These are phyloP conservation scores for Ellobium chinense DNA, from an alignment of 2,888 invertebrate genomes.

Conservation along the genomic window DNA sequence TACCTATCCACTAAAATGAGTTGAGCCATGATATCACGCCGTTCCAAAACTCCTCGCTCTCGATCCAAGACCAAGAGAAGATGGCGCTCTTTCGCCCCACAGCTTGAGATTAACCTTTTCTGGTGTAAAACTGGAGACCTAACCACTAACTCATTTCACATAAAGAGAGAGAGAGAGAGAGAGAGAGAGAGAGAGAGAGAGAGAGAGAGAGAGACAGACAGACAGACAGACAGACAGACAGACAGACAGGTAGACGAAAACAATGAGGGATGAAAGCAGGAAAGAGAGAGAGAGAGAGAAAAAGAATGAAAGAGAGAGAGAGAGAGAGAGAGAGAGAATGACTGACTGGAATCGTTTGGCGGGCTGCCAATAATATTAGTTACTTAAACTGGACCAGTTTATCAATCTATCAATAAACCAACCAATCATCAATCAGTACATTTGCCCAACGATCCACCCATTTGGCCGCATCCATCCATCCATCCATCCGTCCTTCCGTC, in stretches of 20 bases:
- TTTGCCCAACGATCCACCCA: background rate
- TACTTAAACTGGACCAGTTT: background rate
- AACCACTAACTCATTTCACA: too few relatives aligned
- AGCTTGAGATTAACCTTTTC: too few relatives aligned
- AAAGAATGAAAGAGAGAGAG: background rate
- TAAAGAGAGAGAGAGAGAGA: background rate
- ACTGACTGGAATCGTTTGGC: background rate
- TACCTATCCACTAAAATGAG: too few relatives aligned
- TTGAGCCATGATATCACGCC: too few relatives aligned
- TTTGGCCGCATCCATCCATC: too few relatives aligned
- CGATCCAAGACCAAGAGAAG: too few relatives aligned
- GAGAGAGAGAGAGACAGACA: background rate
- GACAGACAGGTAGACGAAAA: background rate
- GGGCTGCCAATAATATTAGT: background rate
- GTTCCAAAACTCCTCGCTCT: too few relatives aligned
- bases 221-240: background rate
- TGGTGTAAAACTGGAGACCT: too few relatives aligned
- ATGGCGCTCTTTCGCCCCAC: too few relatives aligned
- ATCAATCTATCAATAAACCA: background rate
- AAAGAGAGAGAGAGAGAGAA: background rate
- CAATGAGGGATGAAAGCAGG: background rate
- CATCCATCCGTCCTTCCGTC: background rate
- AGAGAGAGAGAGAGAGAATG: conserved; percentile 18
- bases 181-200: background rate
- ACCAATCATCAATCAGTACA: background rate